Percentiles rank a stretch among this genome's conserved stretches.
Conservation (phyloP, 2,888 invertebrate genomes). For the Lasioglossum lativentre region DNA sequence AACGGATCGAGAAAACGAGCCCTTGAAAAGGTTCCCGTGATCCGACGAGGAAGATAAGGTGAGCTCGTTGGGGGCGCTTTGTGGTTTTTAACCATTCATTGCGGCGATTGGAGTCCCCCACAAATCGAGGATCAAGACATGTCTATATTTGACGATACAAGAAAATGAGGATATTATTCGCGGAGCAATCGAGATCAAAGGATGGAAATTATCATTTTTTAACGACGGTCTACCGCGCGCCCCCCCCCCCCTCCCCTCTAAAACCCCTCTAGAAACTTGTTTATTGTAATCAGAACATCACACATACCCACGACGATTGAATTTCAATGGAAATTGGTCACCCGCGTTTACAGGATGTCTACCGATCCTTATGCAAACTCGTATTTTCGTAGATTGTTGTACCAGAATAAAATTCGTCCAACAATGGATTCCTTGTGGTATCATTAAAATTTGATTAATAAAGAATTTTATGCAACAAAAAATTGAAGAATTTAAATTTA, state of each 20-base stretch:
- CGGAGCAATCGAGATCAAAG: slow-evolving; percentile 64
- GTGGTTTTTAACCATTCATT: slow-evolving; percentile 70
- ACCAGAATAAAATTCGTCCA: background rate
- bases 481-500: background rate
- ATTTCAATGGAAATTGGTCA: background rate
- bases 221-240: background rate
- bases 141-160: slow-evolving; percentile 44
- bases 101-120: slow-evolving; percentile 47
- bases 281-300: background rate
- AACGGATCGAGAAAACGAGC: slow-evolving; percentile 65
- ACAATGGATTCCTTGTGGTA: background rate
- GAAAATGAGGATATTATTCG: slow-evolving; percentile 50
- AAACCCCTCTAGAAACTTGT: background rate
- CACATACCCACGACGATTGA: background rate
- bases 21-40: slow-evolving; percentile 58
- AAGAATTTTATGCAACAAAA: background rate
- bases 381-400: background rate
- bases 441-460: background rate
- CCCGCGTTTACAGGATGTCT: background rate
- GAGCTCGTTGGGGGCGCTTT: slow-evolving; percentile 64
- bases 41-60: slow-evolving; percentile 60
- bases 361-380: background rate
- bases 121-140: slow-evolving; percentile 56
- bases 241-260: background rate
- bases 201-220: slow-evolving; percentile 34